A percentile compares a stretch with the other conserved stretches of the same genome.
Evolutionary conservation across 2,797 vertebrate species (phyloP).

Genomic region (Melanotaenia maccullochi): DNA sequence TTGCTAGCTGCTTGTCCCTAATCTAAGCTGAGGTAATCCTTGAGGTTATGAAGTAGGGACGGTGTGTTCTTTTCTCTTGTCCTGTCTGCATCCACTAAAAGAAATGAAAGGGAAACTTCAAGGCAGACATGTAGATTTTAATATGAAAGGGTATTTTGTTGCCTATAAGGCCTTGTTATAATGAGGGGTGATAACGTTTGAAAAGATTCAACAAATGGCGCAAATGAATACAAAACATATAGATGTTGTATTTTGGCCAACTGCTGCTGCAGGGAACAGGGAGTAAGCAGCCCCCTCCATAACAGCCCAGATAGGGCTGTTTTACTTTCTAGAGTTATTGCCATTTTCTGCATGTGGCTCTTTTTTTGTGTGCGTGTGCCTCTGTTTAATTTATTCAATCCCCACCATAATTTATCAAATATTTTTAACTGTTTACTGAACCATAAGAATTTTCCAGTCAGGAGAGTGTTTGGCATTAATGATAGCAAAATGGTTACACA

Average conservation of each 20-base stretch:
- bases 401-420: too few species aligned
- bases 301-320: too few species aligned
- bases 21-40: conserved; percentile 58
- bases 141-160: background rate
- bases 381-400: too few species aligned
- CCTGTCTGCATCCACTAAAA: conserved; percentile 3
- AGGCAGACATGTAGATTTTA: conserved; percentile 3
- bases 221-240: background rate
- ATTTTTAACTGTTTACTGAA: background rate
- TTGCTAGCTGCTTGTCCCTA: conserved; percentile 42
- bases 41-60: conserved; percentile 32
- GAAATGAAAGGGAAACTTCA: background rate
- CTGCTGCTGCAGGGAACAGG: too few species aligned
- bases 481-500: background rate
- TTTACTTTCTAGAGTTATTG: too few species aligned
- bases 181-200: background rate
- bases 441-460: background rate
- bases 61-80: conserved; percentile 9
- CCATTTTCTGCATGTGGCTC: too few species aligned
- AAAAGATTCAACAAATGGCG: background rate
- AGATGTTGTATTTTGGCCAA: background rate
- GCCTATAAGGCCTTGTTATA: background rate
- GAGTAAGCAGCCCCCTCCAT: background rate
- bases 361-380: too few species aligned
- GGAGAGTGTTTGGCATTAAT: background rate